Percentiles rank a stretch among this genome's conserved stretches.
Conservation (phyloP, 2,113 vertebrate species). For the Colinus virginianus region DNA sequence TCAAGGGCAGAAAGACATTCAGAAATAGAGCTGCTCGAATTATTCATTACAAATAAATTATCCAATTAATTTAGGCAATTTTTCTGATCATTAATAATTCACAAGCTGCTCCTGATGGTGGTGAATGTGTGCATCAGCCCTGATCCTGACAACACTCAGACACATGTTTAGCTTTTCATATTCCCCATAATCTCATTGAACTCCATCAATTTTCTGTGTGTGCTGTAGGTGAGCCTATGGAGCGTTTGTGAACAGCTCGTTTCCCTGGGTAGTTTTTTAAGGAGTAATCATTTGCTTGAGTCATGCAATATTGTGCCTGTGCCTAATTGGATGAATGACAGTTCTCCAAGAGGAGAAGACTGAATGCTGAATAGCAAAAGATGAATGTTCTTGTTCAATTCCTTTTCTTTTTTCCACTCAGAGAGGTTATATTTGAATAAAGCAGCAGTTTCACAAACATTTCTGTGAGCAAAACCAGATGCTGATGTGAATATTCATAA, state of each 20-base stretch:
- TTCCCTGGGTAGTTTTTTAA: slow-evolving; percentile 24
- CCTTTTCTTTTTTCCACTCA: background rate
- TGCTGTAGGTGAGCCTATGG: slow-evolving; percentile 27
- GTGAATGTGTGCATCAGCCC: slow-evolving; percentile 23
- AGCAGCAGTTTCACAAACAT: background rate
- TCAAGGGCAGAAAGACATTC: slow-evolving; percentile 78
- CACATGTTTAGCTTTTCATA: slow-evolving; percentile 37
- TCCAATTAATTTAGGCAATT: slow-evolving; percentile 68
- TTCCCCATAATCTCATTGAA: slow-evolving; percentile 37
- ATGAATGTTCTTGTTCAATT: background rate
- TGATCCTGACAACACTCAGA: slow-evolving; percentile 45
- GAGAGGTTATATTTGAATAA: background rate
- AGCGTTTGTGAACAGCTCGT: background rate
- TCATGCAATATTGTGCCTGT: background rate
- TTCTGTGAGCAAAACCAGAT: background rate
- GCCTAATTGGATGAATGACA: slow-evolving; percentile 14
- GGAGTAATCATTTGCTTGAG: background rate
- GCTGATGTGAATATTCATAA: accelerated
- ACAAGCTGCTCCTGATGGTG: slow-evolving; percentile 24
- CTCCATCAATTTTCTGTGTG: background rate
- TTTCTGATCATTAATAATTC: slow-evolving; percentile 68
- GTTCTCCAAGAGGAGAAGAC: background rate
- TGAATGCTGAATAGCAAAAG: background rate
- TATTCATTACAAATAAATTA: slow-evolving; percentile 72
- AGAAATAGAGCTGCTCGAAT: slow-evolving; percentile 45